phyloP scores from a whole-genome alignment of 2,888 invertebrate species.

The Liopterus haemorrhoidalis region DNA sequence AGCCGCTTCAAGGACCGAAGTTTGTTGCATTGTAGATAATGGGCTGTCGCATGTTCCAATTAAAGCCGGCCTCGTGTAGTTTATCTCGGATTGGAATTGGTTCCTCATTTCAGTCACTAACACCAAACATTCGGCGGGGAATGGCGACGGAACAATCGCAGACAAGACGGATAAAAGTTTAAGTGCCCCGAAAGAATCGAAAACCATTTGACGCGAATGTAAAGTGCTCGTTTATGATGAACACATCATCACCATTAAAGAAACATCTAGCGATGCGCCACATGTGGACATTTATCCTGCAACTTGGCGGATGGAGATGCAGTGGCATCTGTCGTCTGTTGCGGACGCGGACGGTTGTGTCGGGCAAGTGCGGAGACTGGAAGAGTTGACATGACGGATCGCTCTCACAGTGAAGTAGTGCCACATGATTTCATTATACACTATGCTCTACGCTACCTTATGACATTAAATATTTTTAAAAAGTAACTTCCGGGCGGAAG shows the following conservation, averaged over 20 bases:
- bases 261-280: conserved; percentile 6
- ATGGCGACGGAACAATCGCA: background rate
- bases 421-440: too few relatives aligned
- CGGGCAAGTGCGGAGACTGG: too few relatives aligned
- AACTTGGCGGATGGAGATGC: too few relatives aligned
- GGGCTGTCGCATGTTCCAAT: conserved; percentile 12
- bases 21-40: conserved; percentile 19
- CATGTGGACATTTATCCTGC: conserved; percentile 15
- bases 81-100: conserved; percentile 14
- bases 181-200: too few relatives aligned
- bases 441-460: too few relatives aligned
- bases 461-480: too few relatives aligned
- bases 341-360: too few relatives aligned
- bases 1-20: conserved; percentile 10
- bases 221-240: conserved; percentile 16
- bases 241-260: conserved; percentile 19
- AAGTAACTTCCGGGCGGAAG: too few relatives aligned
- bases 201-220: conserved; percentile 9
- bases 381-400: too few relatives aligned
- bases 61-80: conserved; percentile 8
- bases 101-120: background rate
- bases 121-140: background rate
- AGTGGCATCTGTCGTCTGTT: too few relatives aligned
- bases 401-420: too few relatives aligned
- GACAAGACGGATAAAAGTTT: too few relatives aligned